Conservation (phyloP, 1,140 invertebrate genomes). For the Tetranychus urticae region DNA sequence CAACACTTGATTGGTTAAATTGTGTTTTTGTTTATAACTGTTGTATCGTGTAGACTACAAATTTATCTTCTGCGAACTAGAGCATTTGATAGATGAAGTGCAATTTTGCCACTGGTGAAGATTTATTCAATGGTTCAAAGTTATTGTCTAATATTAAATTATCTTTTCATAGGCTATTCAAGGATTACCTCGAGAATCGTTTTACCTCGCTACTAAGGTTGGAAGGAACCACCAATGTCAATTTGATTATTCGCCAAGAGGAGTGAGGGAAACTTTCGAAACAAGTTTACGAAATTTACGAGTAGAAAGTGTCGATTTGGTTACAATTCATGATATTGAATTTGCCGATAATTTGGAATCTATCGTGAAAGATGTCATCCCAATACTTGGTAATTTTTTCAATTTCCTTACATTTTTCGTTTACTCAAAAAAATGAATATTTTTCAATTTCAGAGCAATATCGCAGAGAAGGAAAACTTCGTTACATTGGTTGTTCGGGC, state of each 20-base stretch:
- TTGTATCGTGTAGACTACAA: no score
- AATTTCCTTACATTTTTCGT: no score
- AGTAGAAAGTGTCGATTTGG: conserved; percentile 60
- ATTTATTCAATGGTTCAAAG: no score
- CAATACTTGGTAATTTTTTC: conserved; percentile 34
- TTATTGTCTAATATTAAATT: no score
- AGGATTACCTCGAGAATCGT: conserved; percentile 48
- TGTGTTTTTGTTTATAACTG: no score
- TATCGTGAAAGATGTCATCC: conserved; percentile 60
- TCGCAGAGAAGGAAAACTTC: conserved; percentile 38
- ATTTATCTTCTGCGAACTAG: no score
- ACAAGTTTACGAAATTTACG: conserved; percentile 44
- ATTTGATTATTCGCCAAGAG: conserved; percentile 60
- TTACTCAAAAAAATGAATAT: no score
- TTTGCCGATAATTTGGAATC: conserved; percentile 44
- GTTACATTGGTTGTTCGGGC: conserved; percentile 60
- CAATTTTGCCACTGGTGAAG: no score
- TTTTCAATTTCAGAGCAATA: background rate
- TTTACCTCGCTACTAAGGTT: conserved; percentile 79
- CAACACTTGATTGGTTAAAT: no score
- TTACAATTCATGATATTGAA: conserved; percentile 78
- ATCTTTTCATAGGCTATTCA: conserved; percentile 32
- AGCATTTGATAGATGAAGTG: no score
- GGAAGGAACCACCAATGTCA: conserved; percentile 42
- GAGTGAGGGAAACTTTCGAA: conserved; percentile 44